Conservation (phyloP, 1,140 invertebrate species). For the Hylyphantes graminicola region DNA sequence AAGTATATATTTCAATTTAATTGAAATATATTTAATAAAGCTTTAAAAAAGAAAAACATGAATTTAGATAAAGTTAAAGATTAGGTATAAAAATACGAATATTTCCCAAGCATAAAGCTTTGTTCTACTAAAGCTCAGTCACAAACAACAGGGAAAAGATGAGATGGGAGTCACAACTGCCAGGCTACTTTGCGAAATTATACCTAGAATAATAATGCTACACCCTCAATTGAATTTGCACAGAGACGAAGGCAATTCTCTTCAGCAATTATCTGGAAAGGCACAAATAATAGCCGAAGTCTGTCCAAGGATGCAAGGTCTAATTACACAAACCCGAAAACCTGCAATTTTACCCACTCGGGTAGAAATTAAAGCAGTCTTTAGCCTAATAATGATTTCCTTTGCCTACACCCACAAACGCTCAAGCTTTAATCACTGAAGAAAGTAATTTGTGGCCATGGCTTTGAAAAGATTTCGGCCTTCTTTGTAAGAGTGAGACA, state of each 20-base stretch:
- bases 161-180: background rate
- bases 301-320: conserved; percentile 15
- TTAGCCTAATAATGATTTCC: conserved; percentile 53
- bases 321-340: conserved; percentile 54
- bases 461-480: too few species aligned
- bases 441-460: conserved; percentile 49
- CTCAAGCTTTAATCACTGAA: conserved; percentile 43
- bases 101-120: too few species aligned
- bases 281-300: conserved; percentile 38
- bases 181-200: conserved; percentile 11
- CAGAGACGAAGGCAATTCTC: conserved; percentile 26
- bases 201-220: conserved; percentile 16
- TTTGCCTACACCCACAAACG: conserved; percentile 43
- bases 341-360: conserved; percentile 55
- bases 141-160: too few species aligned
- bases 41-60: too few species aligned
- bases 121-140: too few species aligned
- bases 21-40: too few species aligned
- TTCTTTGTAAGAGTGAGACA: too few species aligned
- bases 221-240: conserved; percentile 42
- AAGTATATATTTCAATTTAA: too few species aligned
- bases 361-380: conserved; percentile 55
- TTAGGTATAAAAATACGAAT: too few species aligned
- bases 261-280: conserved; percentile 38
- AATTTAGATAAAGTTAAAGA: too few species aligned